Conservation (phyloP, 2,797 vertebrate genomes). For the Pygocentrus nattereri region DNA sequence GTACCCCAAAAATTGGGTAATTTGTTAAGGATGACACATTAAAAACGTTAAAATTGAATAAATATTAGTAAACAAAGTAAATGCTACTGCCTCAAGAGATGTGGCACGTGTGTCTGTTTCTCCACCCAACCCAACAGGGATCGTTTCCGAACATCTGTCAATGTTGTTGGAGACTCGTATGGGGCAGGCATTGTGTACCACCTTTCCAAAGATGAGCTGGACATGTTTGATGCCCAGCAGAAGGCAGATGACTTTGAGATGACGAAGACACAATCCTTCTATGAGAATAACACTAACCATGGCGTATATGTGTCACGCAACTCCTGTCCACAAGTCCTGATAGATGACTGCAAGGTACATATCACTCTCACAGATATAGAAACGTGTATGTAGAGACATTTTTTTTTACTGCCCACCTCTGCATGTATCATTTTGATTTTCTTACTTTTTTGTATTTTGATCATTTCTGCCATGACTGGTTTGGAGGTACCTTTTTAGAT, state of each 20-base stretch:
- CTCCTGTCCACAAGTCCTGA: slow-evolving; percentile 85
- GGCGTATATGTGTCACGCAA: slow-evolving; percentile 92
- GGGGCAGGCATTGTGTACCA: slow-evolving; percentile 98
- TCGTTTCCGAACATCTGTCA: slow-evolving; percentile 97
- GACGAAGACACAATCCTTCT: slow-evolving; percentile 91
- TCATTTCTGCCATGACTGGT: slow-evolving; percentile 59
- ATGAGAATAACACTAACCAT: slow-evolving; percentile 95
- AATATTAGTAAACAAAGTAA: neutral
- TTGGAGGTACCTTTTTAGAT: slow-evolving; percentile 51
- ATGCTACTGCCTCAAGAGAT: slow-evolving; percentile 26
- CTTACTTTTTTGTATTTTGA: slow-evolving; percentile 55
- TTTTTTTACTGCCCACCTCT: slow-evolving; percentile 70
- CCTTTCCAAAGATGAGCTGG: slow-evolving; percentile 94
- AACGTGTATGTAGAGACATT: slow-evolving; percentile 91
- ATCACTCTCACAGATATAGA: slow-evolving; percentile 96
- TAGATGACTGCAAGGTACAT: slow-evolving; percentile 99
- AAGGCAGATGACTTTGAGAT: slow-evolving; percentile 90
- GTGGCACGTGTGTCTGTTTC: slow-evolving; percentile 40
- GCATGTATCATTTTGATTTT: slow-evolving; percentile 32
- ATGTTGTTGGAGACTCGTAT: slow-evolving; percentile 97
- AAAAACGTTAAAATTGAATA: no score
- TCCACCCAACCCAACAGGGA: slow-evolving; percentile 79
- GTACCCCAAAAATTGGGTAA: no score
- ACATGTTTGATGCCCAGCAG: slow-evolving; percentile 89
- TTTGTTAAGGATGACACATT: no score